A percentile compares a stretch with the other conserved stretches of the same genome.
Evolutionary conservation across 2,797 vertebrate species (phyloP).

Genomic region (Naso thynnoides): DNA sequence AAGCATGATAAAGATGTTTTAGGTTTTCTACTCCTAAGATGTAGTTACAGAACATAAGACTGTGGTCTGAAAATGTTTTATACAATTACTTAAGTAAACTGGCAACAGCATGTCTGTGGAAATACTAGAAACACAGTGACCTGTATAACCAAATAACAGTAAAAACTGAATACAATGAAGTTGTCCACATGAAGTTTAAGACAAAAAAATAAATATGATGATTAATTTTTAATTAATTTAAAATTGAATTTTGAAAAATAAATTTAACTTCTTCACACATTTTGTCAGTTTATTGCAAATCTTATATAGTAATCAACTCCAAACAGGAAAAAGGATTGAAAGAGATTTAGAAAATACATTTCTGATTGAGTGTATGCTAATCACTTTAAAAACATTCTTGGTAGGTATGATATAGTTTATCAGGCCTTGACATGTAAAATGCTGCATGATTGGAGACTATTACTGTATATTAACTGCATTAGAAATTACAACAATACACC

Average conservation of each 20-base stretch:
- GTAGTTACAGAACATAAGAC: neutral
- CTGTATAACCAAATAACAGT: neutral
- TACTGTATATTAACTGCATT: neutral
- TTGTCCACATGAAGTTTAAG: neutral
- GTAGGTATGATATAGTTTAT: neutral
- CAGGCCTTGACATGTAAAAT: neutral
- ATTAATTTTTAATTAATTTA: neutral
- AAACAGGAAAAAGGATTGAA: neutral
- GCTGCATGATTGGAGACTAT: neutral
- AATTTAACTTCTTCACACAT: neutral
- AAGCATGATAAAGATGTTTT: neutral
- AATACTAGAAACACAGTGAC: slow-evolving; percentile 12
- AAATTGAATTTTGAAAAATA: neutral
- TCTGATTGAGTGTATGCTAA: neutral
- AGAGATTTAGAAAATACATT: neutral
- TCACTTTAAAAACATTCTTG: neutral
- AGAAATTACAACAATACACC: neutral
- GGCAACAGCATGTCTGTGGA: neutral
- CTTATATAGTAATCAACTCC: neutral
- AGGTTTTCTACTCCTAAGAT: neutral
- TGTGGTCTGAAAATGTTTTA: neutral
- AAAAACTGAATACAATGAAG: neutral
- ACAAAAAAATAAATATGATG: neutral
- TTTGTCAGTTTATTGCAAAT: neutral
- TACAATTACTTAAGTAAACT: neutral